Conservation (phyloP, 2,888 invertebrate genomes). For the Ophion ventricosus region DNA sequence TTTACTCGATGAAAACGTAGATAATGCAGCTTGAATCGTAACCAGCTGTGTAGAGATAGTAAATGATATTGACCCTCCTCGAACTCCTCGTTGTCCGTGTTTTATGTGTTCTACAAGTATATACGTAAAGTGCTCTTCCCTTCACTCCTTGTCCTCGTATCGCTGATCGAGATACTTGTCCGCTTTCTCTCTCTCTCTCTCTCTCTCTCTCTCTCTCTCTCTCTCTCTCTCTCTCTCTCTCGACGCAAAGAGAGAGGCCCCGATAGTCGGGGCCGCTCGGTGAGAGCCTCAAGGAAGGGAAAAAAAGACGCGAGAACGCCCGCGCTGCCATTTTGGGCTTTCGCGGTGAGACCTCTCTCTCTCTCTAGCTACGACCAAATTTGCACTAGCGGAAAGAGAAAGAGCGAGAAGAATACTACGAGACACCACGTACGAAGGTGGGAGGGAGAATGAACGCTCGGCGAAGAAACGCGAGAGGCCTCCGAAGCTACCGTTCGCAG, state of each 20-base stretch:
- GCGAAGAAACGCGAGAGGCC: conserved; percentile 8
- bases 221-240: background rate
- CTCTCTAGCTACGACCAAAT: conserved; percentile 26
- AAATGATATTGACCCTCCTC: conserved; percentile 7
- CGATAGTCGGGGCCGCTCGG: conserved; percentile 9
- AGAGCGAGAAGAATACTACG: conserved; percentile 3
- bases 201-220: background rate
- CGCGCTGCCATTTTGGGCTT: conserved; percentile 70
- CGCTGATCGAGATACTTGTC: background rate
- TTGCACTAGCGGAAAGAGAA: background rate
- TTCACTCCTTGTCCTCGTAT: conserved; percentile 5
- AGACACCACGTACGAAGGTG: conserved; percentile 18
- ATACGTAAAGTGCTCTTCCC: conserved; percentile 8
- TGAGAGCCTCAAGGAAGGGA: conserved; percentile 26
- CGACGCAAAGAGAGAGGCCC: background rate
- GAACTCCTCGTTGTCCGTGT: conserved; percentile 3
- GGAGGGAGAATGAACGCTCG: background rate
- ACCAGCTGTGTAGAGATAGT: conserved; percentile 56
- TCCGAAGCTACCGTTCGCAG: conserved; percentile 22
- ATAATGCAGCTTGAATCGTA: conserved; percentile 10
- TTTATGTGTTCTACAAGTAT: background rate
- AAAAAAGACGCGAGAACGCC: conserved; percentile 46
- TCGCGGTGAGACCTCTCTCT: conserved; percentile 42
- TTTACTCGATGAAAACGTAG: conserved; percentile 17
- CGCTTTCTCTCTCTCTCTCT: conserved; percentile 11